Percentiles rank a stretch among this genome's conserved stretches.
These are phyloP conservation scores for Corythaixoides concolor DNA, from an alignment of 2,113 vertebrate species.

Conservation along the genomic window DNA sequence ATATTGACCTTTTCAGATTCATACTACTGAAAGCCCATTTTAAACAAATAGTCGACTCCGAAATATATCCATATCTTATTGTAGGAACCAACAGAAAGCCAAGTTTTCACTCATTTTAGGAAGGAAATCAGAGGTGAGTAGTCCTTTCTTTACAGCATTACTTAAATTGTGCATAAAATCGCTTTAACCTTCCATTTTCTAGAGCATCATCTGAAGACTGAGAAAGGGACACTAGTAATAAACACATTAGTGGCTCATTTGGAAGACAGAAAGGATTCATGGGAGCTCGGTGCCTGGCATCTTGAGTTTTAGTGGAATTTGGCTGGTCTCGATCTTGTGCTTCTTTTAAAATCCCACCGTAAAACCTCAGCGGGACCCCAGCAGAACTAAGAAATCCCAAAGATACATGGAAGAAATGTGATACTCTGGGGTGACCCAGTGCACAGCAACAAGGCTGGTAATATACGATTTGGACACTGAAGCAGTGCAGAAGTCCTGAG, in stretches of 20 bases:
- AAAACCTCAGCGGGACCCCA: not conserved
- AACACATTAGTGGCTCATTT: not conserved
- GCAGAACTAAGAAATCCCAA: not conserved
- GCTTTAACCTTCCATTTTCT: not conserved
- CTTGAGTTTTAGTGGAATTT: not conserved
- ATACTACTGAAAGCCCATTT: not conserved
- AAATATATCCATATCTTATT: not conserved
- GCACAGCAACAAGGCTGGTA: not conserved
- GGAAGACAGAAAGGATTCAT: not conserved
- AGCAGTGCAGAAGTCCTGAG: not conserved
- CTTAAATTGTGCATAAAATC: not conserved
- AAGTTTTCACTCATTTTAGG: not conserved
- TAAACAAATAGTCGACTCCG: not conserved
- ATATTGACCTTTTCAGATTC: not conserved
- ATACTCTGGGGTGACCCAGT: not conserved
- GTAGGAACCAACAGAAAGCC: not conserved
- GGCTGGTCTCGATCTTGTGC: rapidly evolving
- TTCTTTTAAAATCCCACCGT: not conserved
- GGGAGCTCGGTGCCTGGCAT: not conserved
- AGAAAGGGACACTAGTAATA: not conserved
- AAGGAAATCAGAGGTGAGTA: not conserved
- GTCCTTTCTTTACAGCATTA: not conserved
- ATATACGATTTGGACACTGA: not conserved
- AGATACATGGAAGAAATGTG: not conserved
- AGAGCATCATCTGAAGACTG: not conserved